phyloP scores from a whole-genome alignment of 2,113 vertebrate genomes.

The Odontesthes bonariensis region DNA sequence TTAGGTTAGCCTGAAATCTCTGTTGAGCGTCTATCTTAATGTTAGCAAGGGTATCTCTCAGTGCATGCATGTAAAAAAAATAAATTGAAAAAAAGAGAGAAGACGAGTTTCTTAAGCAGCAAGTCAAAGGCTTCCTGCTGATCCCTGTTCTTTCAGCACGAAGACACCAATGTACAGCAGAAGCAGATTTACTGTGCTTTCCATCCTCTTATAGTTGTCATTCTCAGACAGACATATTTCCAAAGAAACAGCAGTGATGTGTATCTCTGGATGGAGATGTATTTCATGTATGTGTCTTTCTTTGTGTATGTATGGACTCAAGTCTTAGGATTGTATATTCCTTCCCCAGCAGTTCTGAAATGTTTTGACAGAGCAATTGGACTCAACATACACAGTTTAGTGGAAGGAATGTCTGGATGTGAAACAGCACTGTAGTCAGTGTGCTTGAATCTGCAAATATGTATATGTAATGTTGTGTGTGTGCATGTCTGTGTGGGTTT shows the following conservation, averaged over 20 bases:
- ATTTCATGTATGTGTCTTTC: slow-evolving; percentile 15
- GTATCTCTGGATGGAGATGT: slow-evolving; percentile 24
- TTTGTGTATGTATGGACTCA: slow-evolving; percentile 15
- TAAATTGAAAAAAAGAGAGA: too few species aligned
- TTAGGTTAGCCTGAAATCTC: slow-evolving; percentile 31
- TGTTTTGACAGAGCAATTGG: slow-evolving; percentile 77
- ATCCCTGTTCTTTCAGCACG: slow-evolving; percentile 5
- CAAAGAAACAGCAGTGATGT: slow-evolving; percentile 19
- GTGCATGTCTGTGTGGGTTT: slow-evolving; percentile 6
- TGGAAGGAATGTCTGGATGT: slow-evolving; percentile 70
- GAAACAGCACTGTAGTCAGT: slow-evolving; percentile 42
- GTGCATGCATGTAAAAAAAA: neutral
- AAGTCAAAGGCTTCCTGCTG: neutral
- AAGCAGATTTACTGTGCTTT: slow-evolving; percentile 29
- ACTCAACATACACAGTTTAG: slow-evolving; percentile 67
- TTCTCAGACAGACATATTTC: slow-evolving; percentile 29
- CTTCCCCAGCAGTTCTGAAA: slow-evolving; percentile 60
- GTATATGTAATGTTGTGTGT: slow-evolving; percentile 28
- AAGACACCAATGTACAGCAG: slow-evolving; percentile 11
- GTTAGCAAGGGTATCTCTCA: slow-evolving; percentile 11
- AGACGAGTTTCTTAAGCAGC: neutral
- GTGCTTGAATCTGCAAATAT: slow-evolving; percentile 26
- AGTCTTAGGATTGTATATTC: slow-evolving; percentile 56
- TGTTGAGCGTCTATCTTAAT: slow-evolving; percentile 17
- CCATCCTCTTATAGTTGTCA: slow-evolving; percentile 1